Conservation (phyloP, 2,888 invertebrate genomes). For the Drosophila colorata region DNA sequence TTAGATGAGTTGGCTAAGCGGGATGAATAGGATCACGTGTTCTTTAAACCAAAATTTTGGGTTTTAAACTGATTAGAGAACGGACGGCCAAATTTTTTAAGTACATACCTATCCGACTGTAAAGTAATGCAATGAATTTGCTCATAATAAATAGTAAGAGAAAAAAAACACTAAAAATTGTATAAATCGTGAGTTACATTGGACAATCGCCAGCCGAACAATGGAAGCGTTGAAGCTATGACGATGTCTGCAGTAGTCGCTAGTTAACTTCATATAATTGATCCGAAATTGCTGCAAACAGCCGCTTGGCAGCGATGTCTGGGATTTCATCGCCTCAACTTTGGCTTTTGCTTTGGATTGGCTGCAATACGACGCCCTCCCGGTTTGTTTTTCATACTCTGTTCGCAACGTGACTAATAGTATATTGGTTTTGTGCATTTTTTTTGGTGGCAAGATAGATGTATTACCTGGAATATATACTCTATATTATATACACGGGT, state of each 20-base stretch:
- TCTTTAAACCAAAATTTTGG: slow-evolving; percentile 17
- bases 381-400: neutral
- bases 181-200: slow-evolving; percentile 71
- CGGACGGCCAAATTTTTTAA: slow-evolving; percentile 11
- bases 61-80: neutral
- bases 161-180: slow-evolving; percentile 38
- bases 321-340: slow-evolving; percentile 61
- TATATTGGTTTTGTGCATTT: neutral
- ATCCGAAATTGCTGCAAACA: slow-evolving; percentile 67
- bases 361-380: slow-evolving; percentile 28
- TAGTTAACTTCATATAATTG: slow-evolving; percentile 65
- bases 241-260: slow-evolving; percentile 39
- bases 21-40: slow-evolving; percentile 67
- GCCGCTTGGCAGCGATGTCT: slow-evolving; percentile 33
- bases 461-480: too few relatives aligned
- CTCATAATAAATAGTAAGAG: slow-evolving; percentile 42
- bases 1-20: slow-evolving; percentile 83
- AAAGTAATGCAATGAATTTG: slow-evolving; percentile 27
- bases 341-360: slow-evolving; percentile 52
- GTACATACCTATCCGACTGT: slow-evolving; percentile 3
- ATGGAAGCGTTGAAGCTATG: slow-evolving; percentile 51
- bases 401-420: neutral
- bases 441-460: too few relatives aligned
- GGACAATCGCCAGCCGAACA: slow-evolving; percentile 44
- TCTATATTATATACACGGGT: too few relatives aligned